Base-by-base conservation (phyloP, 2,797 vertebrate genomes). In the Alfaro cultratus region DNA sequence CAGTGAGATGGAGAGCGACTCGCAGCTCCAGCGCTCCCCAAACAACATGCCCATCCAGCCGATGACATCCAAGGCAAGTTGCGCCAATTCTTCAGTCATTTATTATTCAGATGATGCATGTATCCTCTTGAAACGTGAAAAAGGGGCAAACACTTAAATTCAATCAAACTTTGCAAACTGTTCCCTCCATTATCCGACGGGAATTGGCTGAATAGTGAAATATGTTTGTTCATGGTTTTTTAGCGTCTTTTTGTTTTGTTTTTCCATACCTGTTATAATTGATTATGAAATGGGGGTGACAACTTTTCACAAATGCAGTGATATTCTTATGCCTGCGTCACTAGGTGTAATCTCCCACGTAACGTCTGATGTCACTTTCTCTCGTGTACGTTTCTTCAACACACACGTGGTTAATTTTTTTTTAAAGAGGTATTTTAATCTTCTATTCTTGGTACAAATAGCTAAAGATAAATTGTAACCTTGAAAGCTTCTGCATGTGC, bases 1-100 rank as follows among this genome's bases (percentile, higher is more conserved):
- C 88, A 96, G 86, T 78, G 97, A 97, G 92, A 96, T 96, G 90
- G 97, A 97, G 89, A 96, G 93, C 79, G 96, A 97, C 60, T 90
- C 95, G 64, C 96, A 96, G 92, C 94, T 96, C 57, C 95, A 96
- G 88, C 95, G 93, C 85, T 95, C 94, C 18, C 95, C 96, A 11
- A 96, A 95, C 89, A 95, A 94, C 76, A 85, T 96, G 89, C 94
- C 95, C 89, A 94, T 95, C 91, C 96, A 96, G 73, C 96, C 96
- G 2, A 73, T 93, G 78, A 31, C 96, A 78, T 97, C 96, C 82
- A 98, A 98, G 97, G 97, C 95, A 96, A 96, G 92, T 85, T 46
- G 13, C 5, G 13, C 26, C 15, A 16, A 29, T 45, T 29, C 26
- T 29, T 71, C 26, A n/a, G 11, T 16, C n/a, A 8, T 46, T 45